Base-by-base conservation (phyloP, 2,888 invertebrate genomes). In the Temnothorax rugatulus region DNA sequence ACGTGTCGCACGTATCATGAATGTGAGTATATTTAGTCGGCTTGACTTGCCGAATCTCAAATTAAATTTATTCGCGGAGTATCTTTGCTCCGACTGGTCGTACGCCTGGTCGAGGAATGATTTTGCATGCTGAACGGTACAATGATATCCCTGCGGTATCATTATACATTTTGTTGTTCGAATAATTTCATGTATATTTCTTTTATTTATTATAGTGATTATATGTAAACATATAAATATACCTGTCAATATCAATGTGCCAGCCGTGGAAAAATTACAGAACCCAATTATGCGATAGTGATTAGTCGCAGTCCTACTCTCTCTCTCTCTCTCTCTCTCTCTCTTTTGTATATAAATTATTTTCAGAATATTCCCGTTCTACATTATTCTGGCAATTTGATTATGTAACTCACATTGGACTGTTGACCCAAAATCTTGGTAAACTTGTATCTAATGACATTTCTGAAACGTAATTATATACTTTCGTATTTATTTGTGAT, bases 351-450 rank as follows among this genome's bases (percentile, higher is more conserved):
- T 81, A 89, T 81, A 89, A 92, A 93, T 93, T 94, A 94, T 94
- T 94, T 94, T 94, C 92, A 93, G 93, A 94, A 92, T 91, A 88
- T 90, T 88, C 86, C 68, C 88, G 91, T 91, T 93, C 92, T 90
- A 92, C 89, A 93, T 94, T 92, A 92, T 91, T 91, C 90, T 92
- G 92, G 91, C 75, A 90, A 87, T 81, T 85, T 88, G 87, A 90
- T 91, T 91, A 91, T 89, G 68, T 91, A 91, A 91, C 89, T 84
- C 81, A 76, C 74, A 73, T 87, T 90, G 87, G 82, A 90, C 88
- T 87, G 88, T 83, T 84, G 84, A 89, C 86, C 85, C 44, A 74
- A 88, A 87, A 86, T 82, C 76, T 83, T 77, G 47, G 79, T 87
- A 86, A 86, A 91, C 86, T 88, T 87, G 73, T 85, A 91, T 79